Base-by-base conservation (phyloP, 1,140 invertebrate species). In the Potamilus streckersoni region DNA sequence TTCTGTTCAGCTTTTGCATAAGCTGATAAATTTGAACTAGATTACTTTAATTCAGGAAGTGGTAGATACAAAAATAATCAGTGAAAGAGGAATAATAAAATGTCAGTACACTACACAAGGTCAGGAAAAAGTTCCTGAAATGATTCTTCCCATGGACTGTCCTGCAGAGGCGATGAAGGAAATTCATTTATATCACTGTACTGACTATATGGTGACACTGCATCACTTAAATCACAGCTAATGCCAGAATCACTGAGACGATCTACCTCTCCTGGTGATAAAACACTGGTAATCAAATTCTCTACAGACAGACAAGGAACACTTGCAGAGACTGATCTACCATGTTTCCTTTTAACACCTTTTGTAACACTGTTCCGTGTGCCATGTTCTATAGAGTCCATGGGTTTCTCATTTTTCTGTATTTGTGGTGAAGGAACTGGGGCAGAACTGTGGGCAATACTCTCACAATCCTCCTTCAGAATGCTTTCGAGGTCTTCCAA, bases 121-220 rank as follows among this genome's bases (percentile, higher is more conserved):
- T 78, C 80, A 17, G 86, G 86, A 73, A 88, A 88, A 60, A 88
- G 73, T 73, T 88, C 86, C 58, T 79, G 81, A 74, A 88, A 88
- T 12, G 83, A 86, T 71, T 88, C 86, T 62, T 88, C 84, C 86
- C 86, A 88, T 0, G 73, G 61, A 68, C 78, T 70, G 55, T 86
- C 85, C 57, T 74, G 66, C 13, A 83, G 71, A 61, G 64, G 71
- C 59, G 76, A 79, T 61, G 73, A 76, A 14, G 84, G 59, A n/a
- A 79, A 82, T 62, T 83, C 83, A 79, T 80, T 83, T 60, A 79
- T 60, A 62, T 84, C 83, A 82, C 83, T 82, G 62, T 67, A 57
- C 23, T 76, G 64, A 70, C 81, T 77, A 69, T 69, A 77, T 56
- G 75, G 75, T 15, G 75, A 77, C 0, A 69, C 80, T 68, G 81